Evolutionary conservation across 2,113 vertebrate genomes (phyloP).

Genomic region (Todiramphus saurophagus): DNA sequence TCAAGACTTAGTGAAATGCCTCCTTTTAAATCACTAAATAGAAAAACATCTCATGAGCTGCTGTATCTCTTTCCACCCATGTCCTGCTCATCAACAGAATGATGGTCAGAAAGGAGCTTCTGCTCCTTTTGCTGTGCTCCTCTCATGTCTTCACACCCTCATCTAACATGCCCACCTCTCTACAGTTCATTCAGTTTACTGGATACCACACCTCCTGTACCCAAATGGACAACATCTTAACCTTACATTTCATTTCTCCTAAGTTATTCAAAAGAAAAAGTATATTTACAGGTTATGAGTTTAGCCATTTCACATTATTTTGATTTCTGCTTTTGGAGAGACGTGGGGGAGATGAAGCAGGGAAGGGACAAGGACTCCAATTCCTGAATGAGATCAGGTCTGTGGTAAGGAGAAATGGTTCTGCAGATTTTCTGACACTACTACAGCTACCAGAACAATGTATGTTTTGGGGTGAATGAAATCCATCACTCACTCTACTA

Average conservation of each 20-base stretch:
- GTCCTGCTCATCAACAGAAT: neutral
- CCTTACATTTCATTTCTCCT: neutral
- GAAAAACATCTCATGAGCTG: neutral
- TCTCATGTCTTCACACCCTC: neutral
- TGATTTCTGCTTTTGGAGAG: neutral
- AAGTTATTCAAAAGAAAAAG: neutral
- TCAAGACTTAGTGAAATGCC: neutral
- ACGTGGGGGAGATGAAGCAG: neutral
- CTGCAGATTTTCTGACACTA: neutral
- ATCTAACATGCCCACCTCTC: neutral
- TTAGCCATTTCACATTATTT: neutral
- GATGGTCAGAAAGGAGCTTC: neutral
- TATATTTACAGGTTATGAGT: neutral
- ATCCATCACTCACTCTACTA: neutral
- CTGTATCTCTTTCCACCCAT: neutral
- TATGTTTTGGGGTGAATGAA: neutral
- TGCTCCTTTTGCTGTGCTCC: neutral
- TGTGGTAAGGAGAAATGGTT: neutral
- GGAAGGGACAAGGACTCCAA: neutral
- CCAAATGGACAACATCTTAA: accelerated
- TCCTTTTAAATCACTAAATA: neutral
- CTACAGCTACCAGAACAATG: neutral
- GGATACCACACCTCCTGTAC: neutral
- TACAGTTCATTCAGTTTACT: neutral
- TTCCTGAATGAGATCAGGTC: neutral